Conservation (phyloP, 1,140 invertebrate species). For the Maniola jurtina region DNA sequence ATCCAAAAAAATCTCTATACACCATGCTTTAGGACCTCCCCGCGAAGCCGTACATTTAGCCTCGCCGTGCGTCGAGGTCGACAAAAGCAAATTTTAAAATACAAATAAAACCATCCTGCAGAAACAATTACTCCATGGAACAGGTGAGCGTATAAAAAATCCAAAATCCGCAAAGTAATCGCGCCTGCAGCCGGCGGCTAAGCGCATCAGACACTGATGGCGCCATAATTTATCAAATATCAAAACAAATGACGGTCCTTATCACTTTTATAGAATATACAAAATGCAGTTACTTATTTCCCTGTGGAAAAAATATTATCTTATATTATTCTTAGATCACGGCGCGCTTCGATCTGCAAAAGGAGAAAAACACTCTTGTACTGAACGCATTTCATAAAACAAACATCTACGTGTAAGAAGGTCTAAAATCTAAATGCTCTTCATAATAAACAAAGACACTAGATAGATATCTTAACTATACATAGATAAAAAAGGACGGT, state of each 20-base stretch:
- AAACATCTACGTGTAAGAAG: too few relatives aligned
- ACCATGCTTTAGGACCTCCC: slow-evolving; percentile 65
- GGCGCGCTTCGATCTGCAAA: slow-evolving; percentile 76
- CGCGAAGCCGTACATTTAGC: slow-evolving; percentile 58
- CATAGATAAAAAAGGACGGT: too few relatives aligned
- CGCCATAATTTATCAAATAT: slow-evolving; percentile 76
- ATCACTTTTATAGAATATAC: slow-evolving; percentile 80
- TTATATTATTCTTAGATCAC: slow-evolving; percentile 80
- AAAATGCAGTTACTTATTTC: slow-evolving; percentile 80
- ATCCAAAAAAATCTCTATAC: slow-evolving; percentile 77
- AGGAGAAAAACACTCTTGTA: slow-evolving; percentile 37
- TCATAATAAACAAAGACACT: too few relatives aligned
- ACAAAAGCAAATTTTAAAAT: slow-evolving; percentile 70
- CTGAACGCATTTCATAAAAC: not conserved
- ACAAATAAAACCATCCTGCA: slow-evolving; percentile 59
- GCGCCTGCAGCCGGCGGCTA: slow-evolving; percentile 60
- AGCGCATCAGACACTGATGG: slow-evolving; percentile 70
- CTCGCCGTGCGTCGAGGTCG: slow-evolving; percentile 56
- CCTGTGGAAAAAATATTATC: slow-evolving; percentile 80
- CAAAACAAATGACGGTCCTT: slow-evolving; percentile 77
- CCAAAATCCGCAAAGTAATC: slow-evolving; percentile 74
- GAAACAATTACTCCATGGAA: slow-evolving; percentile 70
- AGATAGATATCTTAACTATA: too few relatives aligned
- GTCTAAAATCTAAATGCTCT: too few relatives aligned
- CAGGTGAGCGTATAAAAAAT: slow-evolving; percentile 76